Evolutionary conservation across 1,140 invertebrate genomes (phyloP), one percentile per base, ranked within the genome.

Genomic region (Pararge aegeria): DNA sequence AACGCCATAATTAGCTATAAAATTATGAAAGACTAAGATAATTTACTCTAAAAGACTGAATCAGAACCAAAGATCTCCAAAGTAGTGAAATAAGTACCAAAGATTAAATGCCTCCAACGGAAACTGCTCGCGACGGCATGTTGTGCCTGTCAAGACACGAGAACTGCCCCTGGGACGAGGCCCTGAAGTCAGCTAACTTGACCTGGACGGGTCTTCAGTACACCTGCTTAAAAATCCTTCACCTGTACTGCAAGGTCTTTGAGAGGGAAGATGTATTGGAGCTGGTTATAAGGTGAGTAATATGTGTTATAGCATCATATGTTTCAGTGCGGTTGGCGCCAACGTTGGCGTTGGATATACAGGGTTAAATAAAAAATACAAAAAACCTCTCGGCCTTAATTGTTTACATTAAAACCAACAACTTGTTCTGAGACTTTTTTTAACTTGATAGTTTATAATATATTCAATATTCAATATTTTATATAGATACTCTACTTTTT

Each of bases 231-330:
- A 93, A 94, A 86, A 94, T 96, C 44, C 90, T 96, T 40, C 94
- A 95, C 76, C 91, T 95, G 38, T 96, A 96, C 83, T 95, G 94
- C 87, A 96, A 95, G 80, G 95, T 96, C 65, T 96, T 96, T 86
- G 94, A 95, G 76, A 93, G 94, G 75, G 93, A 93, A 79, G 94
- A 95, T 89, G 92, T 95, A 52, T 92, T 95, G 84, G 94, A 95
- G 80, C 92, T 95, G 76, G 94, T 95, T 69, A 93, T 95, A 91
- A 94, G 94, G 94, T 95, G 93, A 92, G 83, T 84, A 21, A 15
- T 49, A 6, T 44, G 6, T 6, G 16, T 16, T 19, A 5, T 16
- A 19, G 13, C 34, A 7, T 1, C 5, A 27, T 27, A 27, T 1
- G 27, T 27, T 27, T n/a, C n/a, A n/a, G n/a, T n/a, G n/a, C n/a